Percentiles rank a stretch among this genome's conserved stretches.
Conservation (phyloP, 2,888 invertebrate genomes). For the Odontocolon sp. region DNA sequence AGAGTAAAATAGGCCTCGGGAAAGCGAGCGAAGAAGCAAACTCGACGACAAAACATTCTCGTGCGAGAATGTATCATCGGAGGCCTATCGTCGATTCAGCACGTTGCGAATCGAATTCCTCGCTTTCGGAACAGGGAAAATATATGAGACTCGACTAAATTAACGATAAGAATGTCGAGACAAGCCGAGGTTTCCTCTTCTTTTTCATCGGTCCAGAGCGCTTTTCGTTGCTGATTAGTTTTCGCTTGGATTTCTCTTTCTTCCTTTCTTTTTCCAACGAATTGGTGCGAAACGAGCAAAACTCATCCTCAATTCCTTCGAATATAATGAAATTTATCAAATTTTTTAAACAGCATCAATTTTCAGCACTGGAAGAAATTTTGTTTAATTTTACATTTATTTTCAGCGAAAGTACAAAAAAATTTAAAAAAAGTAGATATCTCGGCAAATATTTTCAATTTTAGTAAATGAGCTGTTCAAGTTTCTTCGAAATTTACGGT, state of each 20-base stretch:
- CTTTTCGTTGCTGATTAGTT: slow-evolving; percentile 62
- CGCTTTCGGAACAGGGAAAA: slow-evolving; percentile 37
- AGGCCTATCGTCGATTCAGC: slow-evolving; percentile 18
- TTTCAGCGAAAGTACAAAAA: no score
- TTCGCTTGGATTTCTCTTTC: slow-evolving; percentile 56
- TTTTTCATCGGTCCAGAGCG: slow-evolving; percentile 43
- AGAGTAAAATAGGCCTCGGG: slow-evolving; percentile 59
- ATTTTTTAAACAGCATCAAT: no score
- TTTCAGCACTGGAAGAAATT: no score
- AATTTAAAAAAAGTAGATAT: no score
- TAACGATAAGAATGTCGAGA: slow-evolving; percentile 45
- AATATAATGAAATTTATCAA: no score
- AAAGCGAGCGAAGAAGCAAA: slow-evolving; percentile 45
- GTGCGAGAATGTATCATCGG: slow-evolving; percentile 10
- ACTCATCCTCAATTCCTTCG: no score
- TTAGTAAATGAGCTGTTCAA: no score
- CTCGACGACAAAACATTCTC: slow-evolving; percentile 45
- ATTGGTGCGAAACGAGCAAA: slow-evolving; percentile 35
- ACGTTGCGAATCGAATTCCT: slow-evolving; percentile 43
- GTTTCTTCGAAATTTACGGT: not conserved
- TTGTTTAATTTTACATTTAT: no score
- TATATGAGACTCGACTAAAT: slow-evolving; percentile 30
- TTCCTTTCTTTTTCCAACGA: slow-evolving; percentile 22
- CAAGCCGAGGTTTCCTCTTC: slow-evolving; percentile 25
- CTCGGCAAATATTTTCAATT: no score